A percentile compares a stretch with the other conserved stretches of the same genome.
Conservation (phyloP, 1,140 invertebrate genomes). For the Pseudomyrmex pallidus region DNA sequence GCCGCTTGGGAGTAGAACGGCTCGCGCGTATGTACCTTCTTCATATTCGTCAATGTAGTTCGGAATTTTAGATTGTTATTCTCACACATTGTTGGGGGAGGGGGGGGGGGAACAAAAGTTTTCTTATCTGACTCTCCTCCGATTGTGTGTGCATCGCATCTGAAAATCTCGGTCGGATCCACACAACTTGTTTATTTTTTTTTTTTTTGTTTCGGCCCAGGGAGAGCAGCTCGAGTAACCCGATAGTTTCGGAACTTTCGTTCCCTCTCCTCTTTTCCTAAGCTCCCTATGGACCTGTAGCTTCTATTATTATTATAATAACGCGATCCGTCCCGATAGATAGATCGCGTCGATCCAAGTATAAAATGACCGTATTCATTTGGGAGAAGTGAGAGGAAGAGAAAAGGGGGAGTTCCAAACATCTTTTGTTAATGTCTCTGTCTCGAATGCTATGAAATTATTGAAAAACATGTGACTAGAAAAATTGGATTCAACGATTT, state of each 20-base stretch:
- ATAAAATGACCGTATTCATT: constrained; percentile 13
- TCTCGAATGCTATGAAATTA: too few relatives aligned
- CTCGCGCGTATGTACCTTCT: not conserved
- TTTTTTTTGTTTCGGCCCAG: constrained; percentile 30
- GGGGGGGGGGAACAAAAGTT: not conserved
- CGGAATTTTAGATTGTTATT: constrained; percentile 56
- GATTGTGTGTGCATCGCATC: constrained; percentile 41
- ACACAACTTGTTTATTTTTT: constrained; percentile 65
- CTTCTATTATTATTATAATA: constrained; percentile 58
- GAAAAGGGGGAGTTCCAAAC: not conserved
- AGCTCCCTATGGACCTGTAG: constrained; percentile 45
- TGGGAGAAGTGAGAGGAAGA: not conserved
- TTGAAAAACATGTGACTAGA: not conserved
- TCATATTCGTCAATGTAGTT: constrained; percentile 5
- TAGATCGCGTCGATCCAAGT: constrained; percentile 1
- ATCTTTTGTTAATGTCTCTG: not conserved
- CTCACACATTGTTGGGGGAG: not conserved
- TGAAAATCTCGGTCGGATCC: constrained; percentile 62
- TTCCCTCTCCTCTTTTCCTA: not conserved
- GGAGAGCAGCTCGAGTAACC: constrained; percentile 50
- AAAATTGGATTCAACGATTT: not conserved
- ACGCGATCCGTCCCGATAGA: constrained; percentile 61
- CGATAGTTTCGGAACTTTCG: constrained; percentile 62
- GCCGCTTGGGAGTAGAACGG: constrained; percentile 23
- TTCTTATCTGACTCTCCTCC: constrained; percentile 47